A percentile compares a stretch with the other conserved stretches of the same genome.
Evolutionary conservation across 2,888 invertebrate genomes (phyloP).

Genomic region (Oscheius sp.): DNA sequence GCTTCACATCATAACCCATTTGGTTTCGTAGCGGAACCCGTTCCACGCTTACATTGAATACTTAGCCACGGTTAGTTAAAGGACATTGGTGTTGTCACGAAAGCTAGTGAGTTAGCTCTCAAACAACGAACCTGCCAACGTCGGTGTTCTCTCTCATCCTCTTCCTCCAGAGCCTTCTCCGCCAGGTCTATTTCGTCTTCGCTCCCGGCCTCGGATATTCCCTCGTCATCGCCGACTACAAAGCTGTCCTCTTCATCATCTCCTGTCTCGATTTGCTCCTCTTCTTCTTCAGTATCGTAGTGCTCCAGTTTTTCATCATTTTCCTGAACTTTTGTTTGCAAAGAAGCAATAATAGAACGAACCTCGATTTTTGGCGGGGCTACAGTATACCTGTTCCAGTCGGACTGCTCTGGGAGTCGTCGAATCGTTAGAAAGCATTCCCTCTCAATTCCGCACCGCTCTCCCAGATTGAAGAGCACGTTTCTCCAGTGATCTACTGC

Average conservation of each 20-base stretch:
- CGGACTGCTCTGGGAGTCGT: not conserved
- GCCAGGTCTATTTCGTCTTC: constrained; percentile 30
- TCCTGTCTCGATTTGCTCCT: not conserved
- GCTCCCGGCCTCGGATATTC: not conserved
- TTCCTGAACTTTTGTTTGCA: not conserved
- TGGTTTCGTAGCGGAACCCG: no score
- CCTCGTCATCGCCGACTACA: constrained; percentile 3
- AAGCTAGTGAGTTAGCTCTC: not conserved
- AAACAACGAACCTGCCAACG: constrained; percentile 14
- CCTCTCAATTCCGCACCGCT: not conserved
- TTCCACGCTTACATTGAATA: no score
- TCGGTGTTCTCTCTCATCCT: constrained; percentile 11
- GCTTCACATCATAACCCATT: no score
- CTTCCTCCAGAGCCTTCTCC: constrained; percentile 15
- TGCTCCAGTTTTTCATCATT: not conserved
- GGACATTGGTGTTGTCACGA: no score
- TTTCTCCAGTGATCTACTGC: constrained; percentile 13
- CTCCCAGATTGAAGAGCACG: constrained; percentile 4
- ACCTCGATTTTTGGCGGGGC: not conserved
- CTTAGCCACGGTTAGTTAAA: no score
- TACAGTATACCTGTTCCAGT: constrained; percentile 21
- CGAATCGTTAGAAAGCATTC: constrained; percentile 1
- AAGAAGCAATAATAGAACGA: not conserved
- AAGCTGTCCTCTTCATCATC: constrained; percentile 27
- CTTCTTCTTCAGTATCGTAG: constrained; percentile 2